Evolutionary conservation across 2,888 invertebrate genomes (phyloP), one percentile per base, ranked within the genome.

Genomic region (Andrena dorsata): DNA sequence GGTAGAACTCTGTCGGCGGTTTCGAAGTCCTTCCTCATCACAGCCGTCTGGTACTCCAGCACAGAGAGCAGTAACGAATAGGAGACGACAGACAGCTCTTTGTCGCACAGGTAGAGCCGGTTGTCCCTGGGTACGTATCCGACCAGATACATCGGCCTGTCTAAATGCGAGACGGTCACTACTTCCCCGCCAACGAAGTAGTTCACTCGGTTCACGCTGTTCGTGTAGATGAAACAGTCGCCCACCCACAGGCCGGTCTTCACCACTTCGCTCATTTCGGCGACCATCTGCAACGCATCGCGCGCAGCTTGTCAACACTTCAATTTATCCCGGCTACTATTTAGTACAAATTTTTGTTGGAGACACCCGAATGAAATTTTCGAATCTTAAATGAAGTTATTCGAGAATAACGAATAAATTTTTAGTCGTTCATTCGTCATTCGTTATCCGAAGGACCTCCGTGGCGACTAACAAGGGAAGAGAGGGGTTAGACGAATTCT

Each of bases 161-260:
- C 99, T 82, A 99, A 95, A 94, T 99, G 99, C 0, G 99, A 98
- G 83, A 99, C 97, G 0, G 99, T 99, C 1, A 99, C 99, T 83
- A 99, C 97, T 95, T 99, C 99, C 23, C 99, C 99, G 35, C 99
- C 99, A 23, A 99, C 99, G 93, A 99, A 99, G 94, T 99, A 99
- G 94, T 99, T 99, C 86, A 99, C 97, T 81, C 99, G 96, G 94
- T 99, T 99, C 1, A 99, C 97, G 41, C 98, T 97, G 94, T 99
- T 99, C 0, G 99, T 99, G 95, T 99, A 99, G 90, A 99, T 99
- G 94, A 99, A 99, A 93, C 99, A 99, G 94, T 99, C 99, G 4
- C 99, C 99, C 13, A 99, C 98, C 99, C 99, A 99, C 16, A 98
- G 94, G 4, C 99, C 99, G 0, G 99, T 99, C 93, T 98, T 97